Base-by-base conservation (phyloP, 2,113 vertebrate species). In the Progne subis region DNA sequence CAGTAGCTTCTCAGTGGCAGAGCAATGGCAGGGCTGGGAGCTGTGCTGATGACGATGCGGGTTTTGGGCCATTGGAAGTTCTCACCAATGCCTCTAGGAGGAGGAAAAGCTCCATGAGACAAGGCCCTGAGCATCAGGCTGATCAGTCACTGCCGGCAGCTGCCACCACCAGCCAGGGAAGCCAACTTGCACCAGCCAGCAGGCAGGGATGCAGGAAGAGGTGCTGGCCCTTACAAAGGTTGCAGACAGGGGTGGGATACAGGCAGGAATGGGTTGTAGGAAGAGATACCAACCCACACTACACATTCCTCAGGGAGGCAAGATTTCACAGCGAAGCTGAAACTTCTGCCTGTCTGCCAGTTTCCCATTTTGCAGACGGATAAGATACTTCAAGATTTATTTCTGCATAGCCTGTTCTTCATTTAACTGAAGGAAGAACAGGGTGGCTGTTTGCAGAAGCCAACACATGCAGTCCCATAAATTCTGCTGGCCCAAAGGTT, bases 31-130 rank as follows among this genome's bases (percentile, higher is more conserved):
- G 26, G 50, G 43, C 34, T 83, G 61, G 43, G 32, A 83, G 55
- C 47, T 55, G 3, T 37, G 37, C 32, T 70, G 43, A 56, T 6
- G 8, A 34, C 23, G 20, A 69, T 32, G 39, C 26, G 26, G 1
- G 0, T 31, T 95, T 65, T 59, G 44, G 60, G 57, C 63, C 34
- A 18, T 59, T 79, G 76, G 26, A 88, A 95, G 44, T 96, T 95
- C 91, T 88, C 86, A 23, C 7, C 61, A 84, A n/a, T 23, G 68
- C 95, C 96, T 94, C 96, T 92, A 97, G 96, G 91, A 93, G 96
- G 95, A 96, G 92, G 52, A 92, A 95, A 94, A 94, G 88, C 83
- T 92, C 84, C 86, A 80, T 7, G 49, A 91, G 64, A 79, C 2
- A 86, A 86, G 78, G 55, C 46, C 37, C 14, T 0, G 5, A 72